phyloP scores from a whole-genome alignment of 2,113 vertebrate genomes.

The Onychostruthus taczanowskii region DNA sequence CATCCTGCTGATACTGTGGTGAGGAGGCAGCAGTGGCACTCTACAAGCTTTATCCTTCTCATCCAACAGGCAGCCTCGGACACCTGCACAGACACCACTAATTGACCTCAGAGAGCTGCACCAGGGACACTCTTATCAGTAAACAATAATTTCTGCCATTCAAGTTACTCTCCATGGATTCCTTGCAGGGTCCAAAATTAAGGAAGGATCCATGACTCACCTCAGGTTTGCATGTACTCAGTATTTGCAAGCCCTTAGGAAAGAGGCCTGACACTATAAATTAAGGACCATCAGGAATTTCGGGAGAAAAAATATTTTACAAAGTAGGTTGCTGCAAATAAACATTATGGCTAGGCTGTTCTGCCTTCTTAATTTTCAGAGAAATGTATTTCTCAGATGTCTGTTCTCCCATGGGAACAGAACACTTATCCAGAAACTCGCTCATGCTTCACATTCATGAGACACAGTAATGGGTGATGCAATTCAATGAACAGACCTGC shows the following conservation, averaged over 20 bases:
- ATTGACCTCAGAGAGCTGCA: neutral
- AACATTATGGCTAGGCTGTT: neutral
- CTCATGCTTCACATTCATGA: neutral
- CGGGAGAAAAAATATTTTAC: neutral
- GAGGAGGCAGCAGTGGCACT: neutral
- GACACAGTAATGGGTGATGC: neutral
- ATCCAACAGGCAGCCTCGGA: neutral
- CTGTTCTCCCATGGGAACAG: neutral
- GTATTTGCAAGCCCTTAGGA: neutral
- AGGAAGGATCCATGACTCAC: neutral
- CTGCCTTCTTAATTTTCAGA: neutral
- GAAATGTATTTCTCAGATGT: neutral
- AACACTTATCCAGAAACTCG: neutral
- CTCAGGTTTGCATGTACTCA: neutral
- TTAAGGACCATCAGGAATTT: neutral
- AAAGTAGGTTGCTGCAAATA: neutral
- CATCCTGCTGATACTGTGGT: neutral
- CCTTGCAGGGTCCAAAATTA: neutral
- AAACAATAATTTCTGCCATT: neutral
- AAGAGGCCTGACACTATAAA: neutral
- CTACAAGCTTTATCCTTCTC: neutral
- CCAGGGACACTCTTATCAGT: neutral
- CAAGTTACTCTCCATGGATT: neutral
- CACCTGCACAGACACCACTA: neutral
- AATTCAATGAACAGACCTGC: neutral